Evolutionary conservation across 2,113 vertebrate genomes (phyloP).

Genomic region (Xenopus laevis): DNA sequence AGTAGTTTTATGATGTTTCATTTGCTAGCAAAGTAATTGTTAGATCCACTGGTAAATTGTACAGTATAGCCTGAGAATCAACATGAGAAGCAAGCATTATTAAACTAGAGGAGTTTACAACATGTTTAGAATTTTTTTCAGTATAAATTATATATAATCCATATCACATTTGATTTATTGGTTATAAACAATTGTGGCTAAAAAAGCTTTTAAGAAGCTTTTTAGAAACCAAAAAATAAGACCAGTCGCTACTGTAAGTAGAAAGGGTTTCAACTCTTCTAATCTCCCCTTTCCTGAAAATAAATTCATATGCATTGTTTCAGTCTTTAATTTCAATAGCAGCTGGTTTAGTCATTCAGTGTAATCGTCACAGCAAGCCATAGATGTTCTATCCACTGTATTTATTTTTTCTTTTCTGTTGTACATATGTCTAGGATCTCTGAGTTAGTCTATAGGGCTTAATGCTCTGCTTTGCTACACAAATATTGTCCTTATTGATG

Average conservation of each 20-base stretch:
- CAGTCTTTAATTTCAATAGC: constrained; percentile 12
- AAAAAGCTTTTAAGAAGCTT: not conserved
- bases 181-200: not conserved
- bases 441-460: not conserved
- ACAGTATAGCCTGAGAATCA: too few relatives aligned
- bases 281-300: constrained; percentile 1
- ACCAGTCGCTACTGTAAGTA: constrained; percentile 17
- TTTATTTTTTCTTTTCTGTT: not conserved
- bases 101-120: too few relatives aligned
- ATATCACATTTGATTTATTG: constrained; percentile 1
- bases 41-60: too few relatives aligned
- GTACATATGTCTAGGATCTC: constrained; percentile 1
- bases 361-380: too few relatives aligned
- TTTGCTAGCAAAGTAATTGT: too few relatives aligned
- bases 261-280: constrained; percentile 2
- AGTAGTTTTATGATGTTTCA: too few relatives aligned
- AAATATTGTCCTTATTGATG: constrained; percentile 19
- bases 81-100: too few relatives aligned
- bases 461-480: not conserved
- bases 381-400: too few relatives aligned
- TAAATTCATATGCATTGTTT: constrained; percentile 1
- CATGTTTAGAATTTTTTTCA: too few relatives aligned
- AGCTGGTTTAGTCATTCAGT: constrained; percentile 24
- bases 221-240: not conserved
- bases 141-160: not conserved